Evolutionary conservation across 2,113 vertebrate genomes (phyloP).

Genomic region (Brachirus orientalis): DNA sequence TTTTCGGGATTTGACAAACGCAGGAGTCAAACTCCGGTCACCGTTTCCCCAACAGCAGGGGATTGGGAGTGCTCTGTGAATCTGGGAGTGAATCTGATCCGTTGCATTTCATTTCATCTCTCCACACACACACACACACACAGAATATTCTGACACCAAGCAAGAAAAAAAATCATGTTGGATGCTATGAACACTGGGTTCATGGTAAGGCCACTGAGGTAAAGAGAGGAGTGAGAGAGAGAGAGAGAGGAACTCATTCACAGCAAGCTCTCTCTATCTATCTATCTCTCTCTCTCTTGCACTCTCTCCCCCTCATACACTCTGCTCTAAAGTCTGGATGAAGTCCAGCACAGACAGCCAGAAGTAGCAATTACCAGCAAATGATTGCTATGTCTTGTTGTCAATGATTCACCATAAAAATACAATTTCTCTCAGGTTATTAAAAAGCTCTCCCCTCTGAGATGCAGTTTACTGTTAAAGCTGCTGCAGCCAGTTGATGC

Average conservation of each 20-base stretch:
- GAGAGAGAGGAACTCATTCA: slow-evolving; percentile 20
- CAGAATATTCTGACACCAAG: slow-evolving; percentile 58
- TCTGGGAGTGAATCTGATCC: slow-evolving; percentile 53
- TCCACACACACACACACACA: slow-evolving; percentile 25
- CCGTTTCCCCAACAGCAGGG: slow-evolving; percentile 51
- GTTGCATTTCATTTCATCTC: slow-evolving; percentile 73
- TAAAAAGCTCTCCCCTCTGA: slow-evolving; percentile 30
- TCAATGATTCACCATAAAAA: slow-evolving; percentile 55
- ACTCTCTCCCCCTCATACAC: slow-evolving; percentile 3
- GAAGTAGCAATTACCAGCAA: slow-evolving; percentile 54
- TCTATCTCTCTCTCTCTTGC: background rate
- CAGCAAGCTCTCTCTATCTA: background rate
- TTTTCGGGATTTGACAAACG: slow-evolving; percentile 67
- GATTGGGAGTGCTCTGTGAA: slow-evolving; percentile 43
- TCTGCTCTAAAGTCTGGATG: slow-evolving; percentile 33
- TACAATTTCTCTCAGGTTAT: slow-evolving; percentile 51
- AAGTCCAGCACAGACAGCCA: slow-evolving; percentile 14
- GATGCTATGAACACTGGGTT: slow-evolving; percentile 57
- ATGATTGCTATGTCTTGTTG: slow-evolving; percentile 45
- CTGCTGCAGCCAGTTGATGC: slow-evolving; percentile 50
- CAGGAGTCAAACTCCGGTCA: slow-evolving; percentile 81
- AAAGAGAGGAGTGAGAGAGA: slow-evolving; percentile 41
- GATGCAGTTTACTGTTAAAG: slow-evolving; percentile 42
- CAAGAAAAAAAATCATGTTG: slow-evolving; percentile 19
- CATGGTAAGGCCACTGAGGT: slow-evolving; percentile 62